These are phyloP conservation scores for Maccullochella peelii DNA, from an alignment of 2,113 vertebrate species.

Conservation along the genomic window DNA sequence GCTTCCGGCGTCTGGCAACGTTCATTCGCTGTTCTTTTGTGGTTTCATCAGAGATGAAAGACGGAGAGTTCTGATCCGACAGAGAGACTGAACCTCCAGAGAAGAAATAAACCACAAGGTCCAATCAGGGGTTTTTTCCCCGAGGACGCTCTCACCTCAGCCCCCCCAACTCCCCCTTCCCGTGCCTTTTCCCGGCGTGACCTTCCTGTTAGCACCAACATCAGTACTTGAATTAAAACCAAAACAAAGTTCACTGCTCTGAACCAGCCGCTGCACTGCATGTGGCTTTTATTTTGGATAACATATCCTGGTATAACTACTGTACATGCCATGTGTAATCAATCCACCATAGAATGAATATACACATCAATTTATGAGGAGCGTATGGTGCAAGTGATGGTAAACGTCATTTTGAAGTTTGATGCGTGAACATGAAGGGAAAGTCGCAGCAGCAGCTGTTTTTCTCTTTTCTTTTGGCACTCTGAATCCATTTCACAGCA, in stretches of 20 bases:
- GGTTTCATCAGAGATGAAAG: constrained; percentile 29
- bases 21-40: constrained; percentile 20
- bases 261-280: neutral
- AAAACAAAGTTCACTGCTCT: neutral
- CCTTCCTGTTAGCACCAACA: no score
- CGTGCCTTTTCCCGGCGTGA: no score
- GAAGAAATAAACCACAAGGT: neutral
- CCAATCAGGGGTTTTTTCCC: neutral
- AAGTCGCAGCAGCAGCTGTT: neutral
- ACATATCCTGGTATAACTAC: neutral
- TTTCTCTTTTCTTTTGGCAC: no score
- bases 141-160: neutral
- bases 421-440: no score
- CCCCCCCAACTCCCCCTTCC: no score
- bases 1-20: constrained; percentile 4
- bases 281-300: neutral
- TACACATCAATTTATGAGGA: neutral
- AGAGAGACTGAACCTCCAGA: neutral
- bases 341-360: neutral
- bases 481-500: no score
- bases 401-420: no score
- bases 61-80: constrained; percentile 8
- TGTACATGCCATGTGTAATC: neutral
- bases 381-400: neutral
- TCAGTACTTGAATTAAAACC: no score